phyloP scores from a whole-genome alignment of 2,113 vertebrate genomes.

The Pseudonaja textilis region DNA sequence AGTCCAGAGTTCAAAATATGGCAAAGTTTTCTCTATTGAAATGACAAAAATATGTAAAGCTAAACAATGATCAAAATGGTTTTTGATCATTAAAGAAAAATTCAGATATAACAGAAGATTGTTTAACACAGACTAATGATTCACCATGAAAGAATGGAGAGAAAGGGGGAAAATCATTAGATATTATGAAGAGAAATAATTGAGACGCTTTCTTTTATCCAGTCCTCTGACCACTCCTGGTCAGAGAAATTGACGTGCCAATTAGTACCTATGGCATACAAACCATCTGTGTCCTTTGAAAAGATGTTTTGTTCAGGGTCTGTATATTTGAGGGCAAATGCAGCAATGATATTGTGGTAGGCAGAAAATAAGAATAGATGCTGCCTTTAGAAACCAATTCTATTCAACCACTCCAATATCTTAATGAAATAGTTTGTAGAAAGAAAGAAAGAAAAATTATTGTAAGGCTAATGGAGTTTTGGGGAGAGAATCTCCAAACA shows the following conservation, averaged over 20 bases:
- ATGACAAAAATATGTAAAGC: slow-evolving; percentile 66
- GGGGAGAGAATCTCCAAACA: slow-evolving; percentile 29
- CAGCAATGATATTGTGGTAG: slow-evolving; percentile 62
- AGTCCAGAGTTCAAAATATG: slow-evolving; percentile 67
- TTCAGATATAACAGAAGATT: slow-evolving; percentile 75
- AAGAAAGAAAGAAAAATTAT: slow-evolving; percentile 40
- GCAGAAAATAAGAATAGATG: slow-evolving; percentile 61
- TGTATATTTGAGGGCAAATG: slow-evolving; percentile 66
- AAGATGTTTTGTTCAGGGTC: slow-evolving; percentile 63
- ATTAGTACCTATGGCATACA: slow-evolving; percentile 66
- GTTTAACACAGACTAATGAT: slow-evolving; percentile 75
- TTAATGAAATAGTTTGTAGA: slow-evolving; percentile 74
- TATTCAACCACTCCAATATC: slow-evolving; percentile 52
- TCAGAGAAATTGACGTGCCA: slow-evolving; percentile 70
- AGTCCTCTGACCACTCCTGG: slow-evolving; percentile 60
- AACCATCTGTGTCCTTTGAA: slow-evolving; percentile 54
- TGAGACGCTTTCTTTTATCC: slow-evolving; percentile 69
- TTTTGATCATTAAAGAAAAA: slow-evolving; percentile 73
- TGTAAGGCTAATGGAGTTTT: slow-evolving; percentile 38
- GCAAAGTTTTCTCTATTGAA: slow-evolving; percentile 62
- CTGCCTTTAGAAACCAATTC: slow-evolving; percentile 52
- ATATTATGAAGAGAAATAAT: slow-evolving; percentile 76
- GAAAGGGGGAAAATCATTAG: slow-evolving; percentile 71
- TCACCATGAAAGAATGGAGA: slow-evolving; percentile 61
- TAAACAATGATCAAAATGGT: slow-evolving; percentile 63